These are phyloP conservation scores for Jacana jacana DNA, from an alignment of 2,113 vertebrate species.

Conservation along the genomic window DNA sequence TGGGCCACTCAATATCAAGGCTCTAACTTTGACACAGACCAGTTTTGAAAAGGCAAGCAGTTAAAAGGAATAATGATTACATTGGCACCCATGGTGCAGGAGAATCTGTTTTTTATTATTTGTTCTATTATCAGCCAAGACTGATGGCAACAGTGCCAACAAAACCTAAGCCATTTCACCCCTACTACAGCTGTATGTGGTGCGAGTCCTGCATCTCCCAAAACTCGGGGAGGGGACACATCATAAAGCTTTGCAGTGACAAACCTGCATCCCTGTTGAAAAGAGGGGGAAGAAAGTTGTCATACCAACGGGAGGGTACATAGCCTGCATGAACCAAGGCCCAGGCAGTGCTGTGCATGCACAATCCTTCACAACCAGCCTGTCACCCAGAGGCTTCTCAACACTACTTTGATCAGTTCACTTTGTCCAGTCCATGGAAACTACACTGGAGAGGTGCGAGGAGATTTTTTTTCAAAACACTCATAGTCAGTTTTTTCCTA, in stretches of 20 bases:
- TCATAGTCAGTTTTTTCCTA: neutral
- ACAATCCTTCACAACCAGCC: neutral
- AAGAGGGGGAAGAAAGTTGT: rapidly evolving
- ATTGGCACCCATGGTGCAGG: too few species aligned
- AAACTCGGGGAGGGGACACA: rapidly evolving
- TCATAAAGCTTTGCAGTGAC: neutral
- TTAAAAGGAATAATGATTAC: neutral
- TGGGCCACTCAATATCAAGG: neutral
- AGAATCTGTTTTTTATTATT: neutral
- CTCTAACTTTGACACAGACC: neutral
- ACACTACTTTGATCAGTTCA: neutral
- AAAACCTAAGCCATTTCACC: neutral
- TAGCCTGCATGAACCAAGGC: neutral
- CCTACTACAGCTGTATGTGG: rapidly evolving
- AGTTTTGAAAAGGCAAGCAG: neutral
- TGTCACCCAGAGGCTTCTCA: neutral
- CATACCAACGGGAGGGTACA: neutral
- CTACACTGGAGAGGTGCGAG: neutral
- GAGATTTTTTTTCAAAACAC: neutral
- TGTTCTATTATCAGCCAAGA: neutral
- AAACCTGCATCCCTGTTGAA: neutral
- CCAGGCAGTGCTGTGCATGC: neutral
- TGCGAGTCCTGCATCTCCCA: neutral
- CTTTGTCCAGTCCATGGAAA: neutral
- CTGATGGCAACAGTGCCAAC: neutral